These are phyloP conservation scores for Pimephales promelas DNA, from an alignment of 2,113 vertebrate genomes.

Conservation along the genomic window DNA sequence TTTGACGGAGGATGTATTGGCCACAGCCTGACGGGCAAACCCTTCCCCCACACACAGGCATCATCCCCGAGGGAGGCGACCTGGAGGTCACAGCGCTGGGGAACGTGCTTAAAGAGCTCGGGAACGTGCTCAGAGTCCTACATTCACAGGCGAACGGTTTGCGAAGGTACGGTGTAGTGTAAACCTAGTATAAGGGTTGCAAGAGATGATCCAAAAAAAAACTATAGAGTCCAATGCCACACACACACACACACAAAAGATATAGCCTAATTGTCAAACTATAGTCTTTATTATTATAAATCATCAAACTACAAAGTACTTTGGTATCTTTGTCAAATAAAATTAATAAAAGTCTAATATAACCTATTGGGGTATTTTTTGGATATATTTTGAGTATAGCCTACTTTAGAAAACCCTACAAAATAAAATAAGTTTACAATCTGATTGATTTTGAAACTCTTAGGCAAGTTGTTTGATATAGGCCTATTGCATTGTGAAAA, in stretches of 20 bases:
- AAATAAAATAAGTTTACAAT: neutral
- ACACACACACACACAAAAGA: too few species aligned
- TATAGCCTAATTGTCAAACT: neutral
- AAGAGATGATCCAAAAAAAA: neutral
- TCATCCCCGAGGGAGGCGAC: conserved; percentile 72
- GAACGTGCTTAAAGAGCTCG: conserved; percentile 58
- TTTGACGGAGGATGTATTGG: conserved; percentile 49
- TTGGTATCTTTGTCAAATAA: neutral
- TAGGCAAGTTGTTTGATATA: neutral
- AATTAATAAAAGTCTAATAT: neutral
- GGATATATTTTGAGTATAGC: neutral
- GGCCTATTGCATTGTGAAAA: neutral
- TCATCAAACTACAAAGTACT: too few species aligned
- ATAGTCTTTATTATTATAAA: too few species aligned
- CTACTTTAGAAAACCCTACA: neutral
- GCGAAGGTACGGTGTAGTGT: neutral
- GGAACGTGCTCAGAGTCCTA: conserved; percentile 14
- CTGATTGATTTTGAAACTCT: neutral
- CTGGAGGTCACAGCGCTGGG: conserved; percentile 73
- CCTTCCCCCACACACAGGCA: conserved; percentile 38
- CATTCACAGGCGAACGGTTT: neutral
- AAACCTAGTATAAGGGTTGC: neutral
- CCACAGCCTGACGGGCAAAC: conserved; percentile 41
- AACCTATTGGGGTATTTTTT: neutral
- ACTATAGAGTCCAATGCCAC: neutral